A percentile compares a stretch with the other conserved stretches of the same genome.
Evolutionary conservation across 2,113 vertebrate species (phyloP).

Genomic region (Salvelinus alpinus): DNA sequence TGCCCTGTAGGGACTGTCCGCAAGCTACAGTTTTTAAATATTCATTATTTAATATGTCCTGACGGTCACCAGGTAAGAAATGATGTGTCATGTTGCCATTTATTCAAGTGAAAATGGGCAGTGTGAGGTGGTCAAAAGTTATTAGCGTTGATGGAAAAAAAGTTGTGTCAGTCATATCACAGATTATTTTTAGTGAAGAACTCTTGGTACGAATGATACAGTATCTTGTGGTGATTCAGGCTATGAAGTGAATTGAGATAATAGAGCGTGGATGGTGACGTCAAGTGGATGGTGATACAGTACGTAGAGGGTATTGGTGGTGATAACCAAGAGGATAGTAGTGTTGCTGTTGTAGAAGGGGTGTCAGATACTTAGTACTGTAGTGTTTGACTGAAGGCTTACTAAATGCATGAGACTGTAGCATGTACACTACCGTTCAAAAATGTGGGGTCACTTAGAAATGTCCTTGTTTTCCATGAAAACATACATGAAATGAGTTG

Average conservation of each 20-base stretch:
- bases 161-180: not conserved
- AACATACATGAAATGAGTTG: no score
- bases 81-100: not conserved
- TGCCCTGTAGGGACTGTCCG: not conserved
- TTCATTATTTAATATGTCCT: not conserved
- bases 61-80: not conserved
- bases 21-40: not conserved
- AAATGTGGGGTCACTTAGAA: no score
- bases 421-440: no score
- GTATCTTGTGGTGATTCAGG: not conserved
- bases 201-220: not conserved
- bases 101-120: not conserved
- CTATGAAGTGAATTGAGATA: no score
- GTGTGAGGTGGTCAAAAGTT: not conserved
- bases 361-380: not conserved
- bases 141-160: not conserved
- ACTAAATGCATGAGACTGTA: no score
- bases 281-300: not conserved
- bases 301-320: not conserved
- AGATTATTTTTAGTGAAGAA: not conserved
- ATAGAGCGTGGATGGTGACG: not conserved
- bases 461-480: no score
- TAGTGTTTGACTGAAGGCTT: not conserved
- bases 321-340: not conserved
- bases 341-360: not conserved